phyloP scores from a whole-genome alignment of 2,888 invertebrate species.

The Thecophora atra region DNA sequence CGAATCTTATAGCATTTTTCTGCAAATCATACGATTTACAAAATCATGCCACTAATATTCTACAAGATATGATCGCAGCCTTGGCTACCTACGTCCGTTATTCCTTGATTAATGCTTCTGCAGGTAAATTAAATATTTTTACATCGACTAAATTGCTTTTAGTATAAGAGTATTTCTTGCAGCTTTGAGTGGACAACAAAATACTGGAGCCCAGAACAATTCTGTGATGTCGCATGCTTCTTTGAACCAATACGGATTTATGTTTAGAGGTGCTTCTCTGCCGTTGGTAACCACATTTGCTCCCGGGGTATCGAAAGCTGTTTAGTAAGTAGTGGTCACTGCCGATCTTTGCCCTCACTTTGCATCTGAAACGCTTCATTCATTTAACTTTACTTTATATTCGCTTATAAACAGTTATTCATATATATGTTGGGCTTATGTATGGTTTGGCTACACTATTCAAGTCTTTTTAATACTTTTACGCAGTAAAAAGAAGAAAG shows the following conservation, averaged over 20 bases:
- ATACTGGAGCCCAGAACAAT: constrained; percentile 54
- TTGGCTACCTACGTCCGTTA: constrained; percentile 94
- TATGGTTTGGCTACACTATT: too few species aligned
- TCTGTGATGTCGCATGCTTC: constrained; percentile 67
- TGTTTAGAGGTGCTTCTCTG: constrained; percentile 91
- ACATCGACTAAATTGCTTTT: too few species aligned
- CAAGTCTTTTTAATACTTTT: too few species aligned
- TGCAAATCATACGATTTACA: constrained; percentile 96
- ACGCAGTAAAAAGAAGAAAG: too few species aligned
- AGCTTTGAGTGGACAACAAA: constrained; percentile 39
- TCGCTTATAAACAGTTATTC: too few species aligned
- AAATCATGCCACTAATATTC: constrained; percentile 90
- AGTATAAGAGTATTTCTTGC: background rate
- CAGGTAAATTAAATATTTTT: constrained; percentile 46
- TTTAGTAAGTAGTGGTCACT: constrained; percentile 77
- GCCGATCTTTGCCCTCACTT: too few species aligned
- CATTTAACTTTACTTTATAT: background rate
- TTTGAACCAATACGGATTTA: constrained; percentile 74
- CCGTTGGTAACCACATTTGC: constrained; percentile 87
- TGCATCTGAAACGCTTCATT: too few species aligned
- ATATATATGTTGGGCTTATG: too few species aligned
- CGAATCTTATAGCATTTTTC: constrained; percentile 85
- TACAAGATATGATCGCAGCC: constrained; percentile 94
- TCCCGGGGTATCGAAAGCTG: constrained; percentile 85
- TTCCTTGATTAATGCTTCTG: constrained; percentile 73